Conservation (phyloP, 2,797 vertebrate species). For the Dromococcyx pavoninus region DNA sequence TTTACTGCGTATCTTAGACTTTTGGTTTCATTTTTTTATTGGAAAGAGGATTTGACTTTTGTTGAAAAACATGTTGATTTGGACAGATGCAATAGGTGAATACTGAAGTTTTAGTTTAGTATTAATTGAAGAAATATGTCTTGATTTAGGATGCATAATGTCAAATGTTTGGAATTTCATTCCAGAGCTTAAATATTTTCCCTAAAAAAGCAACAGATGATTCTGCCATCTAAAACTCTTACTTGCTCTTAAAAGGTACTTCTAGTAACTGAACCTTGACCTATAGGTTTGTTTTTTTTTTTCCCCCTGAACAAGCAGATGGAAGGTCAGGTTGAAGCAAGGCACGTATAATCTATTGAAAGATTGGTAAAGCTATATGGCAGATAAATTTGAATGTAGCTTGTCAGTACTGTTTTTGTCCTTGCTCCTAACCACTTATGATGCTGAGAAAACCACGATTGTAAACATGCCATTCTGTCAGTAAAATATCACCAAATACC, state of each 20-base stretch:
- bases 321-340: slow-evolving; percentile 2
- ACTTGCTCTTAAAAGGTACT: background rate
- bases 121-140: background rate
- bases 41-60: background rate
- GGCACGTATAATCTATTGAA: background rate
- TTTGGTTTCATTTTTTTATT: background rate
- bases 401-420: slow-evolving; percentile 52
- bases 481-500: background rate
- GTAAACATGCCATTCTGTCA: background rate
- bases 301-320: background rate
- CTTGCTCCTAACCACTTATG: slow-evolving; percentile 46
- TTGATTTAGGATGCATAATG: background rate
- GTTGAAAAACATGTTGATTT: background rate
- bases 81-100: background rate
- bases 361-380: slow-evolving; percentile 30
- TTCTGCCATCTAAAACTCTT: background rate
- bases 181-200: background rate
- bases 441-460: slow-evolving; percentile 51
- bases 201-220: background rate
- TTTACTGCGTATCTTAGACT: background rate
- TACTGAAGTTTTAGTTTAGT: background rate
- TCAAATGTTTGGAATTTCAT: background rate
- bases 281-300: background rate
- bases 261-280: background rate
- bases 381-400: slow-evolving; percentile 35